phyloP scores from a whole-genome alignment of 64 coral and sea anemone species.

The Orbicella faveolata region DNA sequence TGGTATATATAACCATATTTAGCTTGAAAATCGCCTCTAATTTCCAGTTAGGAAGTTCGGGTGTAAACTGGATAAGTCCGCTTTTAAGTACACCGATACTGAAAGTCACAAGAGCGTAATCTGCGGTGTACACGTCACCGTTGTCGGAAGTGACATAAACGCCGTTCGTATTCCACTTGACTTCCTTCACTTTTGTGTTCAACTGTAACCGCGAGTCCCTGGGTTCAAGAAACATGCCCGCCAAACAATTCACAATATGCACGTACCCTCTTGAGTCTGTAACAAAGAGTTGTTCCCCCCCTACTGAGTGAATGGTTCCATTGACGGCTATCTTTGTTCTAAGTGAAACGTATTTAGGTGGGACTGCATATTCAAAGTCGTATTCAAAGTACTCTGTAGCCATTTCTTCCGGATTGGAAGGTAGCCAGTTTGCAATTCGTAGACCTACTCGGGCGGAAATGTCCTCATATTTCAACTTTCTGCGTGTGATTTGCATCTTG shows the following conservation, averaged over 20 bases:
- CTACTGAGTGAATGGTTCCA: conserved; percentile 35
- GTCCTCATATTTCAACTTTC: conserved; percentile 36
- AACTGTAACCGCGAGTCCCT: conserved; percentile 50
- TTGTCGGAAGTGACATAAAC: conserved; percentile 49
- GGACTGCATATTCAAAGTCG: conserved; percentile 74
- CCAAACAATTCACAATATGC: conserved; percentile 53
- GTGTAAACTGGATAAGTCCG: conserved; percentile 35
- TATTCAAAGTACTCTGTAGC: conserved; percentile 60
- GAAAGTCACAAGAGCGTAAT: conserved; percentile 69
- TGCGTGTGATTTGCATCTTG: conserved; percentile 30
- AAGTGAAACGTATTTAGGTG: conserved; percentile 59
- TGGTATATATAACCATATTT: conserved; percentile 77
- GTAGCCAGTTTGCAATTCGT: conserved; percentile 59
- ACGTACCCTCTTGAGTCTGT: conserved; percentile 66
- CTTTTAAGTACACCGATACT: conserved; percentile 84
- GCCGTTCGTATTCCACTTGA: conserved; percentile 37
- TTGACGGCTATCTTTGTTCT: conserved; percentile 39
- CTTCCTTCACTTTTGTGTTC: conserved; percentile 54
- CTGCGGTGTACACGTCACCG: conserved; percentile 47
- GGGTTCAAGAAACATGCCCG: conserved; percentile 46
- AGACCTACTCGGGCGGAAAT: conserved; percentile 58
- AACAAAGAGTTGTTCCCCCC: conserved; percentile 67
- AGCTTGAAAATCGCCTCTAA: conserved; percentile 73
- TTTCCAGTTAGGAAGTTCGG: conserved; percentile 56
- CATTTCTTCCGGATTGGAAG: conserved; percentile 33